Evolutionary conservation across 2,113 vertebrate species (phyloP).

Genomic region (Cebus imitator): DNA sequence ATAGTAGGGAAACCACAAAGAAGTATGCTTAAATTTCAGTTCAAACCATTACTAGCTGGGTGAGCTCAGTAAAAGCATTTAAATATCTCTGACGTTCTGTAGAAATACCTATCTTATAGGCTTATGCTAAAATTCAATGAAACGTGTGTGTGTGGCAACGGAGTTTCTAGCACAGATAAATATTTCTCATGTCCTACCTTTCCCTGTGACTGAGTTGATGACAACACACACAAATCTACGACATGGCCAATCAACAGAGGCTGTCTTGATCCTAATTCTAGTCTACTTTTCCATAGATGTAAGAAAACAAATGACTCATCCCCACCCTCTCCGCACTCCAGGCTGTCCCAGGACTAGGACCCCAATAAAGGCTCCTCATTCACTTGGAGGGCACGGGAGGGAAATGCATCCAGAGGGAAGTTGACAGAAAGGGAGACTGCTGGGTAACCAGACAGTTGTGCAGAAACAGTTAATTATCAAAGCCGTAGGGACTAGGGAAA

Average conservation of each 20-base stretch:
- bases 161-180: neutral
- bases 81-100: neutral
- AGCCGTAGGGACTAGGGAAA: neutral
- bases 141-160: neutral
- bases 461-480: neutral
- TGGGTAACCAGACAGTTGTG: neutral
- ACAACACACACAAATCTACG: too few species aligned
- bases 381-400: neutral
- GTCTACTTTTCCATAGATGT: neutral
- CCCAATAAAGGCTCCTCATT: neutral
- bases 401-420: neutral
- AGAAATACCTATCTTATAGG: neutral
- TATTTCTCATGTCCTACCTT: neutral
- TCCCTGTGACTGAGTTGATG: neutral
- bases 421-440: too few species aligned
- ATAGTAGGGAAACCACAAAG: neutral
- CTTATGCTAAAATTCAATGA: neutral
- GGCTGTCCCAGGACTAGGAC: neutral
- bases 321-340: accelerated
- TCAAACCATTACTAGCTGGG: neutral
- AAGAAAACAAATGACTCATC: neutral
- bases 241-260: accelerated
- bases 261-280: neutral
- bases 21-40: neutral
- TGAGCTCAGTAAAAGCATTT: neutral